A percentile compares a stretch with the other conserved stretches of the same genome.
These are phyloP conservation scores for Psilopogon haemacephalus DNA, from an alignment of 2,113 vertebrate genomes.

Conservation along the genomic window DNA sequence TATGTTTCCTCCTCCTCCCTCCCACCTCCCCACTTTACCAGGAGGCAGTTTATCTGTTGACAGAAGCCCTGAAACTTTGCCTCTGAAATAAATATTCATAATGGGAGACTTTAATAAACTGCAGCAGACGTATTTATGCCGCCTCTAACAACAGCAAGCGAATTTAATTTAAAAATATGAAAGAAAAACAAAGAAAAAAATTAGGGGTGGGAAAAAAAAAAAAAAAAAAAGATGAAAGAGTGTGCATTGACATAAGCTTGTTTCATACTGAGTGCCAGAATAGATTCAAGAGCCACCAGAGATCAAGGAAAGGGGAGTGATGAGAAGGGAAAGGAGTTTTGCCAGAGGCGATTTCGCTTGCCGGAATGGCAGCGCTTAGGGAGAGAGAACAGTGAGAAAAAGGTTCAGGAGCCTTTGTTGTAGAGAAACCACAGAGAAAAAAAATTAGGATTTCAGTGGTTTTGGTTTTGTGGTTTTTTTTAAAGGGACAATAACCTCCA, in stretches of 20 bases:
- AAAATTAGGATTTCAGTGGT: no score
- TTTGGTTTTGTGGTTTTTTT: no score
- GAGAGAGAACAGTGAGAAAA: background rate
- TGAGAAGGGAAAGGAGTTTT: slow-evolving; percentile 15
- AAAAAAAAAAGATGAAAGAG: slow-evolving; percentile 40
- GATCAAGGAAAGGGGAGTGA: background rate
- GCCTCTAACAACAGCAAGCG: slow-evolving; percentile 19
- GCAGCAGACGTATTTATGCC: background rate
- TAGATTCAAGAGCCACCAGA: slow-evolving; percentile 39
- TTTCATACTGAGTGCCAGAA: slow-evolving; percentile 27
- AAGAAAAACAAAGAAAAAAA: no score
- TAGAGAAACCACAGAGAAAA: background rate
- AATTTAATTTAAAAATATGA: slow-evolving; percentile 47
- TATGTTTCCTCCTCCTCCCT: background rate
- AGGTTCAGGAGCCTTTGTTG: background rate
- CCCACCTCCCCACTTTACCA: background rate
- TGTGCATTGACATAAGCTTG: slow-evolving; percentile 33
- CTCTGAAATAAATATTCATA: slow-evolving; percentile 58
- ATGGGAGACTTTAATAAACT: slow-evolving; percentile 45
- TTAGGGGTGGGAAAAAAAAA: no score
- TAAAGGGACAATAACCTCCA: background rate
- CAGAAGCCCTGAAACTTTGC: slow-evolving; percentile 18
- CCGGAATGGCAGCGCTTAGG: background rate
- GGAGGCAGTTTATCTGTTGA: background rate
- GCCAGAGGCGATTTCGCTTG: background rate